A percentile compares a stretch with the other conserved stretches of the same genome.
Conservation (phyloP, 2,888 invertebrate species). For the Drosophila greeni region DNA sequence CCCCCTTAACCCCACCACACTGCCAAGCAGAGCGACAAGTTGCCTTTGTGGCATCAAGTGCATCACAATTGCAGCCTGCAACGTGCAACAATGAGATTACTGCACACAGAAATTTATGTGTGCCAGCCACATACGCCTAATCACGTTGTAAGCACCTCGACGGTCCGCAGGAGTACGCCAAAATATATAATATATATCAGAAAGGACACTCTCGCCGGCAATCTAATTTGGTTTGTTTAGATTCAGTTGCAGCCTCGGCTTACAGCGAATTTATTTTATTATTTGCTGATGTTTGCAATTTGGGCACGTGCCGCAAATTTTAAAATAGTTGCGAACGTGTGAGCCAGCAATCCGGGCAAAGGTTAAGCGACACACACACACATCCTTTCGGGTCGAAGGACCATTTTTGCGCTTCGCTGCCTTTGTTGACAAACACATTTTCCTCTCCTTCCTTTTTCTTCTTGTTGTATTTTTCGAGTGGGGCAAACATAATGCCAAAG, state of each 20-base stretch:
- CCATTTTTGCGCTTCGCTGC: conserved; percentile 69
- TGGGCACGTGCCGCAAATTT: conserved; percentile 75
- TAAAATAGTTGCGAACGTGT: conserved; percentile 68
- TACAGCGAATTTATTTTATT: conserved; percentile 75
- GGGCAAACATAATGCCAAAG: conserved; percentile 55
- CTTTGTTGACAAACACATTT: conserved; percentile 68
- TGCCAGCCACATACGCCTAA: conserved; percentile 51
- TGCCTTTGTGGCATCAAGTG: conserved; percentile 29
- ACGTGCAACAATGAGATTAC: conserved; percentile 43
- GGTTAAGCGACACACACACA: conserved; percentile 26
- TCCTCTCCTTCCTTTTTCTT: no score
- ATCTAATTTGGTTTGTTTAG: conserved; percentile 60
- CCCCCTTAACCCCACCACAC: conserved; percentile 5
- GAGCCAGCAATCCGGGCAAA: conserved; percentile 49
- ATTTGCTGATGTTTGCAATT: conserved; percentile 76
- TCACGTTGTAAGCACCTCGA: conserved; percentile 54
- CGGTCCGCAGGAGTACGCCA: conserved; percentile 8
- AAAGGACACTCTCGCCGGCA: conserved; percentile 17
- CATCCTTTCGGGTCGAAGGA: conserved; percentile 8
- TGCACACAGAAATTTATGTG: conserved; percentile 39
- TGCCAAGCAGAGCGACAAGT: conserved; percentile 19
- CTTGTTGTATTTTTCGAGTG: conserved; percentile 45
- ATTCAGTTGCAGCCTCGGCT: conserved; percentile 42
- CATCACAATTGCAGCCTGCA: conserved; percentile 21
- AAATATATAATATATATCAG: background rate